phyloP scores from a whole-genome alignment of 1,140 invertebrate species.

The Drosophila yakuba region DNA sequence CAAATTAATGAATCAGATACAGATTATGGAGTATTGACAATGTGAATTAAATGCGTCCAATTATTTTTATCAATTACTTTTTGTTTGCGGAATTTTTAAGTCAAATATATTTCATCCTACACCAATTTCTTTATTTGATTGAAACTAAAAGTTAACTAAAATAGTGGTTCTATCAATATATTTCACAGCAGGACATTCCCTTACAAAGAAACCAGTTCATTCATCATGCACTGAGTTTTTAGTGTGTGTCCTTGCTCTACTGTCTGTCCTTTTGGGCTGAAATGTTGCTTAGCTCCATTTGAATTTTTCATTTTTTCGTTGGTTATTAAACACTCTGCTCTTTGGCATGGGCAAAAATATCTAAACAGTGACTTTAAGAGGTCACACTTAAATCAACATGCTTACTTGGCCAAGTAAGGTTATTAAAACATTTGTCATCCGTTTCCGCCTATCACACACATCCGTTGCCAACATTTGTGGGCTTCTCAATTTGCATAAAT shows the following conservation, averaged over 20 bases:
- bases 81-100: background rate
- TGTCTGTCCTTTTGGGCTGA: conserved; percentile 1
- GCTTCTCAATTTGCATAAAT: conserved; percentile 40
- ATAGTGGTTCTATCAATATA: too few relatives aligned
- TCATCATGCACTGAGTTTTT: conserved; percentile 47
- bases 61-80: background rate
- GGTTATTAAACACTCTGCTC: conserved; percentile 6
- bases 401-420: background rate
- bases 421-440: conserved; percentile 52
- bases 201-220: conserved; percentile 30
- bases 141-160: too few relatives aligned
- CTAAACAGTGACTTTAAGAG: background rate
- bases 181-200: background rate
- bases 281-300: background rate
- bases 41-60: background rate
- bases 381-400: background rate
- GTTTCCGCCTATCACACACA: conserved; percentile 33
- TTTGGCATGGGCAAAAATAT: conserved; percentile 6
- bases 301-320: conserved; percentile 11
- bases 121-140: background rate
- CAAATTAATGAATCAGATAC: conserved; percentile 6
- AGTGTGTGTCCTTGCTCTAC: conserved; percentile 37
- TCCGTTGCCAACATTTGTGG: conserved; percentile 35
- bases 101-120: too few relatives aligned
- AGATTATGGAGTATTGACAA: background rate